These are phyloP conservation scores for Rotaria macrura DNA, from an alignment of 2,888 invertebrate genomes.

Conservation along the genomic window DNA sequence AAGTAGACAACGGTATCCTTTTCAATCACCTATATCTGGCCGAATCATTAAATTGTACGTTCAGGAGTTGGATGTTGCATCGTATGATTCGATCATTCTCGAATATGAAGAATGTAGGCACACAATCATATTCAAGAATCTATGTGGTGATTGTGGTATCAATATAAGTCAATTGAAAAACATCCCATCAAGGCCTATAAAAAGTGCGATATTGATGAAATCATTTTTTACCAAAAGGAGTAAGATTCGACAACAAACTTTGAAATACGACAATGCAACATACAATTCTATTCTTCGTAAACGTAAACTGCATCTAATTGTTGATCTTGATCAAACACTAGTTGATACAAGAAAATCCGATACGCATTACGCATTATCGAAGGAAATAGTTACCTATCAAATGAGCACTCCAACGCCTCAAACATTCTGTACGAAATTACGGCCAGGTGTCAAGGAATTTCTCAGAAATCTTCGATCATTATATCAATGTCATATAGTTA, in stretches of 20 bases:
- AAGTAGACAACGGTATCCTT: not conserved
- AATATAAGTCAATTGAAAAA: slow-evolving; percentile 5
- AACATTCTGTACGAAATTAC: slow-evolving; percentile 65
- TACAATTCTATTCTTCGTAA: slow-evolving; percentile 70
- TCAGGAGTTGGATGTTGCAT: not conserved
- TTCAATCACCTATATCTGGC: not conserved
- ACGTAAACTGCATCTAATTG: slow-evolving; percentile 78
- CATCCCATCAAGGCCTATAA: not conserved
- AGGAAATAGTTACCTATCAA: not conserved
- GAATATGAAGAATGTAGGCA: slow-evolving; percentile 28
- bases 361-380: not conserved
- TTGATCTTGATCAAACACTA: slow-evolving; percentile 94
- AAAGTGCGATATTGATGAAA: not conserved
- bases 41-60: not conserved
- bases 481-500: slow-evolving; percentile 93
- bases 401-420: not conserved
- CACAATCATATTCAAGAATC: slow-evolving; percentile 15
- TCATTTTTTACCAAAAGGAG: not conserved
- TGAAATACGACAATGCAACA: slow-evolving; percentile 78
- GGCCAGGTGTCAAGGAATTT: slow-evolving; percentile 76
- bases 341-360: slow-evolving; percentile 81
- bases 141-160: slow-evolving; percentile 29
- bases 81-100: not conserved
- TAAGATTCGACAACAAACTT: slow-evolving; percentile 57
- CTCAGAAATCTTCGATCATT: slow-evolving; percentile 63